Evolutionary conservation across 1,140 invertebrate genomes (phyloP).

Genomic region (Ditylenchus dipsaci): DNA sequence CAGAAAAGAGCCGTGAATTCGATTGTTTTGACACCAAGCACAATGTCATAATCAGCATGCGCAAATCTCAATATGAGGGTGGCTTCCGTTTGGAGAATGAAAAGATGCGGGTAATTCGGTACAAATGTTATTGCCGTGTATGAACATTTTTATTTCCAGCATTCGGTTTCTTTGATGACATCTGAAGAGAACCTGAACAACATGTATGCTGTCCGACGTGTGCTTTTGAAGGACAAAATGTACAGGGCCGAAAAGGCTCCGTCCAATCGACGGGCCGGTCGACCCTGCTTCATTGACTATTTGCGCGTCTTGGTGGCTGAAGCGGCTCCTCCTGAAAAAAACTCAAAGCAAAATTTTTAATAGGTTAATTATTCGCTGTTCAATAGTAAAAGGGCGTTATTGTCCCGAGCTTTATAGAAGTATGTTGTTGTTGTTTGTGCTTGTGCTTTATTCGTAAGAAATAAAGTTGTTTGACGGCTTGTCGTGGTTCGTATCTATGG

Average conservation of each 20-base stretch:
- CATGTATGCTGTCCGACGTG: slow-evolving; percentile 20
- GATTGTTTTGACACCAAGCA: slow-evolving; percentile 24
- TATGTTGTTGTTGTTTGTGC: no score
- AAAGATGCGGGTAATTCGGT: slow-evolving; percentile 18
- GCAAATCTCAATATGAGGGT: slow-evolving; percentile 30
- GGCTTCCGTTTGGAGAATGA: slow-evolving; percentile 23
- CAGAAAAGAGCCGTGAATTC: slow-evolving; percentile 23
- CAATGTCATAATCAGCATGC: slow-evolving; percentile 21
- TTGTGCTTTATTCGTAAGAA: no score
- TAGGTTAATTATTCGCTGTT: no score
- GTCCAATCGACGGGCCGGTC: background rate
- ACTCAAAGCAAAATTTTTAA: background rate
- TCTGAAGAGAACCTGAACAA: slow-evolving; percentile 30
- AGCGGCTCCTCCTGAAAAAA: slow-evolving; percentile 1
- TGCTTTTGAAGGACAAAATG: slow-evolving; percentile 6
- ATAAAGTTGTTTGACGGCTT: no score
- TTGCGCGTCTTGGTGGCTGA: slow-evolving; percentile 12
- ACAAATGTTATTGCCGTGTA: background rate
- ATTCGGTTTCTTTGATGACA: slow-evolving; percentile 24
- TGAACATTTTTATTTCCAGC: slow-evolving; percentile 17
- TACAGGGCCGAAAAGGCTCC: background rate
- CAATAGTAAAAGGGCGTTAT: no score
- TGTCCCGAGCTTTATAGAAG: no score
- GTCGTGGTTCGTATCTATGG: no score
- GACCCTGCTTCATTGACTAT: slow-evolving; percentile 23